phyloP scores from a whole-genome alignment of 2,797 vertebrate genomes.

The Tokudaia tokunoshimensis region DNA sequence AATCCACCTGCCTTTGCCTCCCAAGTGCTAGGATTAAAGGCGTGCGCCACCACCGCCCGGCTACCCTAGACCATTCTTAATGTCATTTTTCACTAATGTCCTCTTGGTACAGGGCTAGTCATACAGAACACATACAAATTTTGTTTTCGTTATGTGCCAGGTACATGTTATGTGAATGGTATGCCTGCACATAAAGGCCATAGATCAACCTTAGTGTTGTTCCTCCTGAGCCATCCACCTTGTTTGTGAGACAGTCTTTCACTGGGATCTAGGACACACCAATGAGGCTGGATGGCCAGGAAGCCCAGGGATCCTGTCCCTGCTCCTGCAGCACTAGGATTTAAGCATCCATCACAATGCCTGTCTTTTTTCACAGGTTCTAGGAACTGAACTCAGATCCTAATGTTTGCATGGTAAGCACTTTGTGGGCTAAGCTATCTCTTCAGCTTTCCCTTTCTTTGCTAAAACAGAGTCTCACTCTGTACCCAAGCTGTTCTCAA shows the following conservation, averaged over 20 bases:
- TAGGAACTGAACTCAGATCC: too few relatives aligned
- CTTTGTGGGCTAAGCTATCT: too few relatives aligned
- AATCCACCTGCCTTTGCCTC: too few relatives aligned
- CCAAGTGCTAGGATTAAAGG: too few relatives aligned
- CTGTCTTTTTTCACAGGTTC: not conserved
- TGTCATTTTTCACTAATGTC: not conserved
- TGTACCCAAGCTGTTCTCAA: not conserved
- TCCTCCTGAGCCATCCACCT: not conserved
- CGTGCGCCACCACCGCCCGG: too few relatives aligned
- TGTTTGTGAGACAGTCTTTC: not conserved
- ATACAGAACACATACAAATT: constrained; percentile 13
- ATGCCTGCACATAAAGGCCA: not conserved
- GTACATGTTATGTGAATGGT: not conserved
- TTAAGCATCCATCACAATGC: not conserved
- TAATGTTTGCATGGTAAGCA: too few relatives aligned
- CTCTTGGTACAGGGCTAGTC: not conserved
- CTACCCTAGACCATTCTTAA: not conserved
- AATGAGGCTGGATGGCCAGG: not conserved
- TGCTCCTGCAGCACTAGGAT: not conserved
- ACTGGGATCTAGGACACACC: not conserved
- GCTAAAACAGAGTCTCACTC: not conserved
- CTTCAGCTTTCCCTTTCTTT: not conserved
- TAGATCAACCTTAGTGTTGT: not conserved
- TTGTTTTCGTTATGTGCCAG: not conserved
- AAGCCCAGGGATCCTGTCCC: not conserved